Evolutionary conservation across 2,888 invertebrate species (phyloP), one percentile per base, ranked within the genome.

Genomic region (Ophion obscuratus): DNA sequence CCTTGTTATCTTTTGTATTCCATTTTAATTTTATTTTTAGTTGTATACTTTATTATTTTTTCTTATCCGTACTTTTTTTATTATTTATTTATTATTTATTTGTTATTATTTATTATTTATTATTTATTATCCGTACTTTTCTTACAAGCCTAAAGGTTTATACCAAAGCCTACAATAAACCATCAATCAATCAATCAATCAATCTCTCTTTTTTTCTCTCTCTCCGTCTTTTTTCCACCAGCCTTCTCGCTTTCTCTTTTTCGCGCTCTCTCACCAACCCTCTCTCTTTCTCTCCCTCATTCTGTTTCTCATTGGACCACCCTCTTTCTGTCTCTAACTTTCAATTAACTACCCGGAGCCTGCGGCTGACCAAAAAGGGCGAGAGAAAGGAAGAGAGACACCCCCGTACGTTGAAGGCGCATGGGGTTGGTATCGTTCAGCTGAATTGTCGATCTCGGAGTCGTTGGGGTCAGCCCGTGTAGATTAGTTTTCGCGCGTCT

Each of bases 331-430:
- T 57, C 74, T 77, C 83, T 59, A 78, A 75, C 81, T 87, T 83
- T 79, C 87, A 87, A 87, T 87, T 87, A 87, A 87, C 85, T 81
- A 81, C 71, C 47, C 77, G 83, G 59, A 85, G 87, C 81, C 81
- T 87, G 81, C 75, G 87, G 85, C 83, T 85, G 83, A 85, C 85
- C 87, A 71, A 87, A 83, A 83, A 85, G 83, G 83, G 81, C 74
- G 76, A 70, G 62, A 70, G 61, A 11, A 1, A 17, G 53, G 14
- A 53, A 17, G 17, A 17, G 5, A 11, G 53, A 5, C 11, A 61
- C 76, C 40, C 75, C 36, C 68, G 74, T 24, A 27, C 59, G 77
- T 59, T 40, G 53, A 67, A 79, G 76, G 78, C 85, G 76, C 40
- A 20, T 20, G 14, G 67, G 81, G 79, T 76, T 75, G 75, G 75